Base-by-base conservation (phyloP, 2,113 vertebrate genomes). In the Lontra canadensis region DNA sequence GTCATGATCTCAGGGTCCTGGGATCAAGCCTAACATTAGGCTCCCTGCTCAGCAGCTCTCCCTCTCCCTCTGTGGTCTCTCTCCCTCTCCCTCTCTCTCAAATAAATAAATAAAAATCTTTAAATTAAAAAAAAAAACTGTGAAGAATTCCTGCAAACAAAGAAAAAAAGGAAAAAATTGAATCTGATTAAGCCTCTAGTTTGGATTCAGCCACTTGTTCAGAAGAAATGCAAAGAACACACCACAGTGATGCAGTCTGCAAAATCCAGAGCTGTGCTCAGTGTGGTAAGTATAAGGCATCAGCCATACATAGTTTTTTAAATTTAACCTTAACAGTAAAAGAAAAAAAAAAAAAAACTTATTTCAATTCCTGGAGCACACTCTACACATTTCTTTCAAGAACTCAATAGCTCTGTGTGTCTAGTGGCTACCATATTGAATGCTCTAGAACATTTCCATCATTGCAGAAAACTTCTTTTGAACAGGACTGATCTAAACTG, bases 281-380 rank as follows among this genome's bases (percentile, higher is more conserved):
- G 0, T 73, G 23, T 21, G 14, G 47, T 65, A 59, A 59, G 49
- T 49, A 83, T 10, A 67, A 65, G 31, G 20, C 20, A 78, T 26
- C 47, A 74, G 90, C 31, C 47, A 67, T 8, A 57, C 21, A 23
- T 13, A 79, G 6, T 44, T 69, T 49, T 79, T 93, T 84, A 84
- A 84, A 69, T 61, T 47, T 84, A 90, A 82, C n/a, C 9, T 91
- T 91, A 76, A 52, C n/a, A 36, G 52, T 55, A 31, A 78, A 82
- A 86, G 15, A 59, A 87, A 42, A 6, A 15, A 26, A 14, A 26
- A 85, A 26, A 15, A 26, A 85, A 65, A 95, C 26, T 31, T 39
- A 49, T 57, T 89, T 92, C 17, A 7, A 0, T 80, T 89, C 7
- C 65, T 82, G 23, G 18, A 13, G 29, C 20, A 25, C 15, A 31